Evolutionary conservation across 1,140 invertebrate genomes (phyloP).

Genomic region (Caenorhabditis inopinata): DNA sequence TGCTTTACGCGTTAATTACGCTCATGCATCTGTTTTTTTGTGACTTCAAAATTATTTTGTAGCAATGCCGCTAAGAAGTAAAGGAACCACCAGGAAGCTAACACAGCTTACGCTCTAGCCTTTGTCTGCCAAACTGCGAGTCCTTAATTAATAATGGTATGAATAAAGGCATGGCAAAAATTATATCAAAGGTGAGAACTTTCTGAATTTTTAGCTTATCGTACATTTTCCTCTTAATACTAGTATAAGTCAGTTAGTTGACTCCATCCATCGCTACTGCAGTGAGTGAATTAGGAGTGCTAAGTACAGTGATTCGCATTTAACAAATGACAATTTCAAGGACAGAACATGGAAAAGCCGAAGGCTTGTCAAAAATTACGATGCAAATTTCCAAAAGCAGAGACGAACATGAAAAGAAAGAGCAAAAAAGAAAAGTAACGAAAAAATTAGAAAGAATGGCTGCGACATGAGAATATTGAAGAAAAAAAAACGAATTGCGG

Average conservation of each 20-base stretch:
- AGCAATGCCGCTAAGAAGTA: not conserved
- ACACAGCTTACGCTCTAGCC: not conserved
- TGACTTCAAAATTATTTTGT: not conserved
- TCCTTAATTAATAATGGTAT: too few relatives aligned
- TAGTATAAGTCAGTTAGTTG: too few relatives aligned
- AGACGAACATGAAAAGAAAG: not conserved
- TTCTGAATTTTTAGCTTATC: too few relatives aligned
- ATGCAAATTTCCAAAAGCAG: too few relatives aligned
- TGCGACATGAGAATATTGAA: not conserved
- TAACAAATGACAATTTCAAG: not conserved
- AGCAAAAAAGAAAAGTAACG: not conserved
- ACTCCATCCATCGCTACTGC: too few relatives aligned
- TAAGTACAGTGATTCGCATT: not conserved
- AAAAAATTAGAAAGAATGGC: not conserved
- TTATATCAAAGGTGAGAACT: too few relatives aligned
- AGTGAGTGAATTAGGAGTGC: too few relatives aligned
- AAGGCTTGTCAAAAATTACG: too few relatives aligned
- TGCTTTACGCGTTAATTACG: too few relatives aligned
- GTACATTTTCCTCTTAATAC: too few relatives aligned
- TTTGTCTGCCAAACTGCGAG: not conserved
- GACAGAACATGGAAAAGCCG: too few relatives aligned
- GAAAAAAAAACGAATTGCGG: not conserved
- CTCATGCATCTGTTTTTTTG: not conserved
- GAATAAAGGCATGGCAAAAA: too few relatives aligned
- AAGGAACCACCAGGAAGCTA: not conserved